A percentile compares a stretch with the other conserved stretches of the same genome.
phyloP scores from a whole-genome alignment of 2,797 vertebrate genomes.

The Emydoidea blandingii region DNA sequence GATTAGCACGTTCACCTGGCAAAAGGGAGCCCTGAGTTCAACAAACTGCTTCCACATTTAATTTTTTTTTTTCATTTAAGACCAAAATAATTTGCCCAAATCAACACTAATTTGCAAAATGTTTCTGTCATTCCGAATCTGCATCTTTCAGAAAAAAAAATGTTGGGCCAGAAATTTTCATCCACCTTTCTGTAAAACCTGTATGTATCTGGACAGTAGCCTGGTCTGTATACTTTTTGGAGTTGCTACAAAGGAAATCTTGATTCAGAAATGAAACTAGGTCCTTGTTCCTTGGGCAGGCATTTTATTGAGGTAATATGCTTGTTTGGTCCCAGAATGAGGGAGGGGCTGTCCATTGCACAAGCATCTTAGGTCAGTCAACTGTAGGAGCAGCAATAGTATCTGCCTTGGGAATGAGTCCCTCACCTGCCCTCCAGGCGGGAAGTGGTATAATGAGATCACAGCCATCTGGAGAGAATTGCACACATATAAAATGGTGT shows the following conservation, averaged over 20 bases:
- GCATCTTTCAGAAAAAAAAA: not conserved
- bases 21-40: not conserved
- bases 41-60: not conserved
- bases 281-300: not conserved
- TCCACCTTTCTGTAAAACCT: not conserved
- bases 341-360: not conserved
- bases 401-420: not conserved
- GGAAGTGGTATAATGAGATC: not conserved
- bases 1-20: not conserved
- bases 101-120: not conserved
- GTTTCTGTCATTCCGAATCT: not conserved
- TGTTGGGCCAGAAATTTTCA: not conserved
- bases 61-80: not conserved
- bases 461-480: not conserved
- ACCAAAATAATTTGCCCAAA: not conserved
- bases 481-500: not conserved
- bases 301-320: fast-evolving
- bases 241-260: not conserved
- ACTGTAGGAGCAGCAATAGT: not conserved
- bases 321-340: not conserved
- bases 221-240: not conserved
- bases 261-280: not conserved
- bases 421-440: not conserved
- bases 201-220: not conserved
- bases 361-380: not conserved